Evolutionary conservation across 2,888 invertebrate species (phyloP), one percentile per base, ranked within the genome.

Genomic region (Drosophila algonquin): DNA sequence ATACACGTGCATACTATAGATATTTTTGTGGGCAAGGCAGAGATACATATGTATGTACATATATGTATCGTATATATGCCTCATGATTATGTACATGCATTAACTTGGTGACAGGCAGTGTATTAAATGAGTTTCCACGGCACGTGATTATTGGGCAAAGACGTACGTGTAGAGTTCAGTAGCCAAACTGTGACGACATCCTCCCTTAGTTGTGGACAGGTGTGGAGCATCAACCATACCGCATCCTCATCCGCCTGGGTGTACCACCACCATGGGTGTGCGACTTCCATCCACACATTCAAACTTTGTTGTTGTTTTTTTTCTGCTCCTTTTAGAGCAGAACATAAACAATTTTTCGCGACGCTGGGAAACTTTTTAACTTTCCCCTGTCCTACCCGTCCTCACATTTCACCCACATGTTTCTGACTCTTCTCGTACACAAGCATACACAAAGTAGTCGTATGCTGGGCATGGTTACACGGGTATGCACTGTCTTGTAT

Each of bases 301-400:
- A 35, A 65, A 56, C 30, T 57, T 24, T 24, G 24, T 5, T 21
- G 3, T 63, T 27, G 30, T 54, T 67, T 63, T 27, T 24, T 54
- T 67, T 48, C 48, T 45, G 30, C 54, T 16, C 18, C 24, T 51
- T 68, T 73, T 59, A 53, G 46, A 57, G 67, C 67, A 55, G 16
- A 72, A 67, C 65, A 76, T 79, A 72, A 77, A 79, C 75, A 76
- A 75, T 76, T 70, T 78, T 78, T 64, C 62, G 54, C 63, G 75
- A 40, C 55, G 58, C 52, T 64, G 61, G 46, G 44, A 78, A 74
- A 70, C 73, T 24, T 79, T 73, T 62, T 62, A 76, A 73, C 63
- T 62, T 47, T 35, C 60, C 24, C 24, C 24, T 21, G 24, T 24
- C 24, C 24, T 5, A 24, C 16, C 35, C 51, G 48, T 46, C 18